These are phyloP conservation scores for Chionoecetes opilio DNA, from an alignment of 1,140 invertebrate genomes.

Conservation along the genomic window DNA sequence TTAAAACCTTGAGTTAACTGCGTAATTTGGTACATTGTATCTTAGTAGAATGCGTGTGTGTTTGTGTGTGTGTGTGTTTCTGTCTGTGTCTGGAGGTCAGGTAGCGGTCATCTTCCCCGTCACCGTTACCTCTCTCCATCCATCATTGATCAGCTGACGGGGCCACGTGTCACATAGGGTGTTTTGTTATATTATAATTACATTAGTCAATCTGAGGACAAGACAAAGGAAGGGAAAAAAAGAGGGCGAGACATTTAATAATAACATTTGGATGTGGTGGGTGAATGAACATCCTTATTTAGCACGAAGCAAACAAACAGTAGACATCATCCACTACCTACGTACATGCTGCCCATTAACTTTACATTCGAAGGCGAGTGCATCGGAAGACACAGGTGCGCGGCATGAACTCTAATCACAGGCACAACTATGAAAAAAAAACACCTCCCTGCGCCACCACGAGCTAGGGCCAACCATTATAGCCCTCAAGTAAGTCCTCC, in stretches of 20 bases:
- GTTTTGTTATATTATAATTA: background rate
- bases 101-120: background rate
- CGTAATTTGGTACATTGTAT: background rate
- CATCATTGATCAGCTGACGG: background rate
- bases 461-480: no score
- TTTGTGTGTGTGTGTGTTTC: background rate
- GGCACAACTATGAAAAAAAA: no score
- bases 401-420: no score
- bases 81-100: slow-evolving; percentile 17
- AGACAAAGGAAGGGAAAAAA: background rate
- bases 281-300: no score
- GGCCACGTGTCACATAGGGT: background rate
- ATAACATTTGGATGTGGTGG: no score
- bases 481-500: no score
- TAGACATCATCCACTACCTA: no score
- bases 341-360: no score
- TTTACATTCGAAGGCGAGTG: no score
- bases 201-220: background rate
- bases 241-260: background rate
- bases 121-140: background rate
- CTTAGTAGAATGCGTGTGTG: slow-evolving; percentile 3
- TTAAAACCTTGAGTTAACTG: background rate
- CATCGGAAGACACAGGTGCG: no score
- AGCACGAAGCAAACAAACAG: no score
- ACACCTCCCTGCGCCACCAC: no score